phyloP scores from a whole-genome alignment of 2,888 invertebrate genomes.

The Petrophora chlorosata region DNA sequence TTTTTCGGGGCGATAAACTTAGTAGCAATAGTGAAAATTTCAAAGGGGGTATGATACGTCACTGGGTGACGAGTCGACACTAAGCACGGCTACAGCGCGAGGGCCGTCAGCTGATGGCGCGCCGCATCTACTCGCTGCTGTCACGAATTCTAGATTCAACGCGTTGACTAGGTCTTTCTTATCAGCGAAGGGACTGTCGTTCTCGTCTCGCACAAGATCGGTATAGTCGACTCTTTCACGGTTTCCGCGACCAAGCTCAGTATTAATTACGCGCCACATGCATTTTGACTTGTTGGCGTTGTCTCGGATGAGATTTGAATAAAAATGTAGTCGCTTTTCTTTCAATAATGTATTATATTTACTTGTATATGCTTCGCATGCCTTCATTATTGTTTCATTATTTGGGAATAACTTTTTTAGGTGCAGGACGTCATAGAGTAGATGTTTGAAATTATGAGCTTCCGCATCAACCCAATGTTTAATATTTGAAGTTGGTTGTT shows the following conservation, averaged over 20 bases:
- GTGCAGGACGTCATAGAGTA: background rate
- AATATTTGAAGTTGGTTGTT: background rate
- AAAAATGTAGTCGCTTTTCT: conserved; percentile 1
- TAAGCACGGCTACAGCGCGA: background rate
- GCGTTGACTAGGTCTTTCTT: no score
- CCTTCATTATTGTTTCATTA: background rate
- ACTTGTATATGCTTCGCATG: background rate
- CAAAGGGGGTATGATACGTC: background rate
- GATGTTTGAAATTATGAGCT: background rate
- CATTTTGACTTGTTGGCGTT: conserved; percentile 6
- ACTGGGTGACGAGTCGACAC: background rate
- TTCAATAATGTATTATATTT: background rate
- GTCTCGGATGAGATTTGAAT: background rate
- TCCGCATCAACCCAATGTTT: background rate
- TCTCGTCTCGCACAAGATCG: background rate
- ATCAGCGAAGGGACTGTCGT: no score
- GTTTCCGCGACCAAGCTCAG: conserved; percentile 3
- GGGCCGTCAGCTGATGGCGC: background rate
- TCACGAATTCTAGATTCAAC: background rate
- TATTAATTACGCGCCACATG: conserved; percentile 15
- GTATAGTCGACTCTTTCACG: conserved; percentile 8
- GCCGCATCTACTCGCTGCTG: background rate
- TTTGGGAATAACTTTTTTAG: background rate
- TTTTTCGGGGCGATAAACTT: background rate
- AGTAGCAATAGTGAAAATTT: background rate